Evolutionary conservation across 2,797 vertebrate species (phyloP).

Genomic region (Danio kyathit): DNA sequence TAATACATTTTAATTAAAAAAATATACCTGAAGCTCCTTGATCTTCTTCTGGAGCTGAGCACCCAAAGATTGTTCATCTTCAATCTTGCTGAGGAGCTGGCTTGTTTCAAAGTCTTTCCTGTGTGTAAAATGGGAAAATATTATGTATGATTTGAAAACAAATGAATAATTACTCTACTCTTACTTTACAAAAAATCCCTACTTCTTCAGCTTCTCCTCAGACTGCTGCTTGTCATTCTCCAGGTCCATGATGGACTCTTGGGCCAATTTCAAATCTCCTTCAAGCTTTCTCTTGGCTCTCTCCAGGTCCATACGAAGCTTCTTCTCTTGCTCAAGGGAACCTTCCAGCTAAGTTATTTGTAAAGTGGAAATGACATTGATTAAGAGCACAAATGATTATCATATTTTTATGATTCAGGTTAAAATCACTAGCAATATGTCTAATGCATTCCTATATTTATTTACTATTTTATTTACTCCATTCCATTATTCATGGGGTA

Average conservation of each 20-base stretch:
- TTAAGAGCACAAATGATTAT: no score
- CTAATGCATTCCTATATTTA: no score
- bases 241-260: conserved; percentile 85
- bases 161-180: conserved; percentile 29
- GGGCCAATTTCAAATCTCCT: conserved; percentile 86
- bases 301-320: conserved; percentile 86
- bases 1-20: neutral
- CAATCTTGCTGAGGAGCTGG: conserved; percentile 86
- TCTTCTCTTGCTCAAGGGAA: conserved; percentile 89
- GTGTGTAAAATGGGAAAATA: conserved; percentile 46
- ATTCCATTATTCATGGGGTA: no score
- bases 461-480: conserved; percentile 15
- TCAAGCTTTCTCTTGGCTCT: conserved; percentile 88
- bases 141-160: neutral
- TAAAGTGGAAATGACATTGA: no score
- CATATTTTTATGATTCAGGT: no score
- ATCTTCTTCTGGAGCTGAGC: conserved; percentile 91
- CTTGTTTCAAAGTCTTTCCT: conserved; percentile 91
- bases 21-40: conserved; percentile 87
- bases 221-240: conserved; percentile 82
- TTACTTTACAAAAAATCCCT: conserved; percentile 42
- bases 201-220: conserved; percentile 90
- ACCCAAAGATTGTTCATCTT: conserved; percentile 85
- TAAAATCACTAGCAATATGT: no score
- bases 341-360: conserved; percentile 79